Base-by-base conservation (phyloP, 1,140 invertebrate genomes). In the Grapholita molesta region DNA sequence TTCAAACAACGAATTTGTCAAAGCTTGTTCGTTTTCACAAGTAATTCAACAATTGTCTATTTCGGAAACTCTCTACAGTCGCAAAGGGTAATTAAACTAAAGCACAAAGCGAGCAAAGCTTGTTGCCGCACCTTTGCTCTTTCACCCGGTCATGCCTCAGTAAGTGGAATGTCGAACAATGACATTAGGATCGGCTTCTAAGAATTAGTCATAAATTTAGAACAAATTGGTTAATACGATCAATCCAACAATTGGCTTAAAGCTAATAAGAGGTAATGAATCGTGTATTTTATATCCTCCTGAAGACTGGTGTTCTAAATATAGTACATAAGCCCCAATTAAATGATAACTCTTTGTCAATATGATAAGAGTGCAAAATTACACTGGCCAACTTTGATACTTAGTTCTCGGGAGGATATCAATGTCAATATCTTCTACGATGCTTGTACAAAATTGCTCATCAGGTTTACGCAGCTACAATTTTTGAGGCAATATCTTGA, bases 141-240 rank as follows among this genome's bases (percentile, higher is more conserved):
- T 61, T 30, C 55, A 15, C 24, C 42, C 55, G 55, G 55, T 61
- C 55, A 61, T 28, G 55, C 28, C 25, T 61, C 55, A 25, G 55
- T 12, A 61, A 25, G 32, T 32, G n/a, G 30, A 61, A 61, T 61
- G 25, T 11, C 18, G 18, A 48, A 55, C 53, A 61, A 61, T 61
- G 55, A 61, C 55, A 48, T 61, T 25, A 28, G 55, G 25, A 28
- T 28, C 25, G 55, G 55, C 25, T 61, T 9, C 25, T 61, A 15
- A 61, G 53, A 61, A 61, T 32, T 15, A 61, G 55, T 61, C 12
- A 61, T 61, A 61, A 28, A 61, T 61, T 11, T 12, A 55, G 55
- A 28, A 48, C 42, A 48, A 48, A 48, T 48, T 48, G n/a, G 18
- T 9, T 48, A 6, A 6, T 9, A 48, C 7, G 6, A 6, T 48